Evolutionary conservation across 2,797 vertebrate species (phyloP).

Genomic region (Bovichtus diacanthus): DNA sequence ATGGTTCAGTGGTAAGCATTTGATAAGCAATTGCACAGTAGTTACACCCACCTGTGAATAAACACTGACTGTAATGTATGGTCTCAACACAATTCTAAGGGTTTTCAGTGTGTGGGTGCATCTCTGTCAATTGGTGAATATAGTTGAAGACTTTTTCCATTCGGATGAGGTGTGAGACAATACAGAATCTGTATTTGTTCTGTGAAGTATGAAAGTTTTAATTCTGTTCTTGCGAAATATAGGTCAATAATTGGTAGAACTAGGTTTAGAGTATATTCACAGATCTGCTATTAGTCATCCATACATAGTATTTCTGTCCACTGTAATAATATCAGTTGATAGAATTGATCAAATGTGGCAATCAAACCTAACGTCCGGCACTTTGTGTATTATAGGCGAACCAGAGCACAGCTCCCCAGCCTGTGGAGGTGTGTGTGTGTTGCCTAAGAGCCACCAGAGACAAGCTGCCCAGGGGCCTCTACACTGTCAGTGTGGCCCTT

Average conservation of each 20-base stretch:
- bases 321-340: background rate
- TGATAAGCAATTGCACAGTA: background rate
- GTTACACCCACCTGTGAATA: background rate
- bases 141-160: too few relatives aligned
- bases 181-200: background rate
- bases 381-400: slow-evolving; percentile 77
- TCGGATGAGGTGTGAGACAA: background rate
- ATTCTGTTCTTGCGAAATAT: background rate
- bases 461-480: slow-evolving; percentile 90
- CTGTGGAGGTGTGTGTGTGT: slow-evolving; percentile 86
- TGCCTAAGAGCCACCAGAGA: slow-evolving; percentile 91
- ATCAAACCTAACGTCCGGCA: background rate
- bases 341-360: background rate
- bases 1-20: background rate
- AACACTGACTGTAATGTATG: background rate
- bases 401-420: slow-evolving; percentile 69
- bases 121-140: too few relatives aligned
- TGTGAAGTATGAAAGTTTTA: background rate
- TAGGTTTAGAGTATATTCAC: background rate
- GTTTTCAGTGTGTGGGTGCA: background rate
- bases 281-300: background rate
- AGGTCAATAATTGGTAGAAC: background rate
- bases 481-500: slow-evolving; percentile 87
- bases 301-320: background rate
- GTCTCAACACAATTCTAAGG: background rate